Evolutionary conservation across 2,888 invertebrate species (phyloP), one percentile per base, ranked within the genome.

Genomic region (Drosophila limbata): DNA sequence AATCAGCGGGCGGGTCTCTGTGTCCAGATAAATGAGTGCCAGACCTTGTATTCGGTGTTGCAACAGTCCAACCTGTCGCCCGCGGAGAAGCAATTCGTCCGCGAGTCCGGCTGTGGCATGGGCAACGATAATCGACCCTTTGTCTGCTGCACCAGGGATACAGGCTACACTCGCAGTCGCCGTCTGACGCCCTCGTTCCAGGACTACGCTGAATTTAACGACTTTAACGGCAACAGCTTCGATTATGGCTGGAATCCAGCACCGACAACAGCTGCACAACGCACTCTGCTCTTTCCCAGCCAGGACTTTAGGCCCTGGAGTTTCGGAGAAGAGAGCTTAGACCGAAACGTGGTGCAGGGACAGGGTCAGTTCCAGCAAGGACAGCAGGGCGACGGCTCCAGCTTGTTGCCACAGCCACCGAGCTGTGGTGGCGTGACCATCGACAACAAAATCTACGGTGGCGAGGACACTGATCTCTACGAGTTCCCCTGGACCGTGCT

Each of bases 401-500:
- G 33, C 6, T 19, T 80, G 3, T 50, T 91, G 39, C 91, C 92
- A 13, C 83, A 77, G 61, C 88, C 90, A 1, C 91, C 92, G 0
- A 77, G 77, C 1, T 92, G 92, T 47, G 92, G 92, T 2, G 90
- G 90, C 13, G 89, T 91, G 17, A 89, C 90, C 35, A 88, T 92
- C 47, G 92, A 92, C 21, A 94, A 94, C 80, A 93, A 94, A 73
- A 95, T 96, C 65, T 94, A 94, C 21, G 95, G 95, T 1, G 96
- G 96, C 3, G 92, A 92, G 19, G 90, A 91, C 64, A 92, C 95
- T 0, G 94, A 94, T 0, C 90, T 95, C 0, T 94, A 94, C 66
- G 95, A 96, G 78, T 95, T 95, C 78, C 95, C 95, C 0, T 96
- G 96, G 96, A 94, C 95, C 94, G 94, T 93, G 0, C 91, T 95